Conservation (phyloP, 2,797 vertebrate genomes). For the Esox masquinongy region DNA sequence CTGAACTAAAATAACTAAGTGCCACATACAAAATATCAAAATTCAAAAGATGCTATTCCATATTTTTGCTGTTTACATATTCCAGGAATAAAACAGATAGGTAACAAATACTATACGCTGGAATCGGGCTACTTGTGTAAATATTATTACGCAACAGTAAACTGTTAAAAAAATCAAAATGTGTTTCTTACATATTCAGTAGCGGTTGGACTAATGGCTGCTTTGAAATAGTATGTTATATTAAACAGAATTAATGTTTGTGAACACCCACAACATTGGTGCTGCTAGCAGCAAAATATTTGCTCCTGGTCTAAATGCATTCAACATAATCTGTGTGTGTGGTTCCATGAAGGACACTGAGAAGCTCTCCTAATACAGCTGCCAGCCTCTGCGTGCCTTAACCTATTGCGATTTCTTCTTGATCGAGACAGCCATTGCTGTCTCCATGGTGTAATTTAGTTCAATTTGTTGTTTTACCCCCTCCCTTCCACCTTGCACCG, state of each 20-base stretch:
- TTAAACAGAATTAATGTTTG: background rate
- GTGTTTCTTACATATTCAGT: no score
- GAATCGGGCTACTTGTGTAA: no score
- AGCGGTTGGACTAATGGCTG: no score
- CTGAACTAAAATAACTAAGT: no score
- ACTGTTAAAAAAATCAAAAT: no score
- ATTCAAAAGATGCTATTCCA: no score
- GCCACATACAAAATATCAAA: no score
- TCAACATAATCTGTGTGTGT: conserved; percentile 48
- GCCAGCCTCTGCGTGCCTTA: conserved; percentile 42
- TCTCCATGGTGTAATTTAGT: conserved; percentile 56
- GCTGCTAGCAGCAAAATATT: background rate
- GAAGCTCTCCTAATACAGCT: conserved; percentile 59
- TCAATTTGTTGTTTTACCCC: conserved; percentile 39
- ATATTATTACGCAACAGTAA: no score
- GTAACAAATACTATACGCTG: no score
- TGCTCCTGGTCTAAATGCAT: background rate
- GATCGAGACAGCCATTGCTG: conserved; percentile 60
- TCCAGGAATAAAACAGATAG: no score
- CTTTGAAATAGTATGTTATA: no score
- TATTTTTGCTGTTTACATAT: no score
- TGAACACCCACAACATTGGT: background rate
- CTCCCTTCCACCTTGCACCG: conserved; percentile 27
- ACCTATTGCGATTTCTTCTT: conserved; percentile 51
- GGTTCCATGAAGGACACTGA: conserved; percentile 59